phyloP scores from a whole-genome alignment of 2,113 vertebrate genomes.

The Hippocampus mohnikei region DNA sequence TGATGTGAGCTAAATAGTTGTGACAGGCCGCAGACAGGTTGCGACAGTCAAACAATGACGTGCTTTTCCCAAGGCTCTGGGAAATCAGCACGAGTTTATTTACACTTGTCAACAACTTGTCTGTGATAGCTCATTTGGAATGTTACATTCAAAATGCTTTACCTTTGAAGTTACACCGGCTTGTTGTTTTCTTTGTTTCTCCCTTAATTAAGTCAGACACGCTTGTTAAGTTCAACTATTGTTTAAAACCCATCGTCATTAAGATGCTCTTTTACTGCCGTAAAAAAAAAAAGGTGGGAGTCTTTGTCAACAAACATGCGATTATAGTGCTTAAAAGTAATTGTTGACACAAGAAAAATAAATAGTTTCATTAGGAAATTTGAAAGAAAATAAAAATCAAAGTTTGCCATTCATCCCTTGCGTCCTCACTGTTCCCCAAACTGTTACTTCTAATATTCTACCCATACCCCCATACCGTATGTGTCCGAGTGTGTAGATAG shows the following conservation, averaged over 20 bases:
- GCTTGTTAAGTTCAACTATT: too few species aligned
- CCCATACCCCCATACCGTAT: background rate
- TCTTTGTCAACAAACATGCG: background rate
- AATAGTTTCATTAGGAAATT: background rate
- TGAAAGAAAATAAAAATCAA: background rate
- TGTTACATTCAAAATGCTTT: too few species aligned
- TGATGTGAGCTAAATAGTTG: background rate
- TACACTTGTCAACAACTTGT: too few species aligned
- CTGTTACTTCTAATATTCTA: conserved; percentile 27
- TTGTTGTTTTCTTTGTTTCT: too few species aligned
- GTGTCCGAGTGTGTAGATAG: too few species aligned
- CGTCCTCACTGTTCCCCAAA: conserved; percentile 5
- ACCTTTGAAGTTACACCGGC: too few species aligned
- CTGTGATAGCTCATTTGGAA: too few species aligned
- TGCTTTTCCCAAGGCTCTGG: background rate
- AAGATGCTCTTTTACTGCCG: too few species aligned
- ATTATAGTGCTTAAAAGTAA: background rate
- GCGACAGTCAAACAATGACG: background rate
- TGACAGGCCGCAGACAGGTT: background rate
- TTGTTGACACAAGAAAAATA: background rate
- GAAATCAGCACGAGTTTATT: background rate
- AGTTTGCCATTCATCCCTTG: background rate
- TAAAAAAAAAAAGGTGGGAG: too few species aligned
- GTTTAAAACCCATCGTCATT: too few species aligned
- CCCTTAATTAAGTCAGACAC: too few species aligned